Evolutionary conservation across 2,888 invertebrate genomes (phyloP).

Genomic region (Lasiommata megera): DNA sequence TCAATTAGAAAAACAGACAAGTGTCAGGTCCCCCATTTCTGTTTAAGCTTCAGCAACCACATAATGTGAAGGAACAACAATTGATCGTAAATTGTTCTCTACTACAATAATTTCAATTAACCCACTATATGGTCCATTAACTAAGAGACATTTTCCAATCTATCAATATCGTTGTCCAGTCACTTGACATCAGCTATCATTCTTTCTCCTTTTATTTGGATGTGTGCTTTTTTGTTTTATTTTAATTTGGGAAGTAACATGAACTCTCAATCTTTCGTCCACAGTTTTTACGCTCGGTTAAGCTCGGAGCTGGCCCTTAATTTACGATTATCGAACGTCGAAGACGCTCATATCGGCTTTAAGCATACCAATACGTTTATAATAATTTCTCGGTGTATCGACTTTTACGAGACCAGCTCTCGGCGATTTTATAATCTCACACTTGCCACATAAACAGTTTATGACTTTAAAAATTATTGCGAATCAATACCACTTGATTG

Average conservation of each 20-base stretch:
- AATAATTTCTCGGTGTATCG: slow-evolving; percentile 55
- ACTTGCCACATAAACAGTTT: slow-evolving; percentile 45
- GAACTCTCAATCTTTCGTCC: slow-evolving; percentile 71
- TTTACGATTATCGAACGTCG: slow-evolving; percentile 73
- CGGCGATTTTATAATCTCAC: slow-evolving; percentile 52
- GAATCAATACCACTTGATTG: slow-evolving; percentile 43
- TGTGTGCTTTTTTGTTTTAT: slow-evolving; percentile 53
- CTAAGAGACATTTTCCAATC: slow-evolving; percentile 31
- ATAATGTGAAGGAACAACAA: slow-evolving; percentile 3
- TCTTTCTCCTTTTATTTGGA: slow-evolving; percentile 41
- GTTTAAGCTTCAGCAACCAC: slow-evolving; percentile 42
- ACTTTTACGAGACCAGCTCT: slow-evolving; percentile 55
- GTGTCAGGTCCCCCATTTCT: slow-evolving; percentile 52
- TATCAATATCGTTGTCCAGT: slow-evolving; percentile 40
- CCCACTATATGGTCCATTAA: slow-evolving; percentile 23
- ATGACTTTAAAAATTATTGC: slow-evolving; percentile 42
- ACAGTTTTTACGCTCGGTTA: slow-evolving; percentile 77
- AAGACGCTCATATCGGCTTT: slow-evolving; percentile 64
- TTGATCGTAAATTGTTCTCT: slow-evolving; percentile 17
- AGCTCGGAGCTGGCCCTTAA: slow-evolving; percentile 62
- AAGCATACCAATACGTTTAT: slow-evolving; percentile 44
- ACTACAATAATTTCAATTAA: slow-evolving; percentile 24
- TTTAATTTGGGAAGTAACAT: slow-evolving; percentile 66
- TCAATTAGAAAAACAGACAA: slow-evolving; percentile 35
- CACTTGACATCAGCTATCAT: slow-evolving; percentile 50